phyloP scores from a whole-genome alignment of 2,113 vertebrate species.

The Mustela nigripes region DNA sequence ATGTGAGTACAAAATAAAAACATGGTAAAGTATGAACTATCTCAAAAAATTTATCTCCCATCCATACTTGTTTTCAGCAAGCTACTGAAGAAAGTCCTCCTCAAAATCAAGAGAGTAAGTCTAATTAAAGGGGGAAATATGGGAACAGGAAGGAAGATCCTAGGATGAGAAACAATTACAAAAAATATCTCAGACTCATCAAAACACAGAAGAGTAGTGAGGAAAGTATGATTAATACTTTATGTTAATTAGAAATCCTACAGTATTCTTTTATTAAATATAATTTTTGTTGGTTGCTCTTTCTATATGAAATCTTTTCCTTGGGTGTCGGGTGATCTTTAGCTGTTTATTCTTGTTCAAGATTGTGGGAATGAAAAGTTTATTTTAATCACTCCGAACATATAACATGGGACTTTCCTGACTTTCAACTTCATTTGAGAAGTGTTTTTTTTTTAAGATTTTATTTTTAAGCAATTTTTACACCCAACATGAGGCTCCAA shows the following conservation, averaged over 20 bases:
- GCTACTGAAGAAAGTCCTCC: background rate
- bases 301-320: background rate
- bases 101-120: background rate
- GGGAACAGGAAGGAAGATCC: background rate
- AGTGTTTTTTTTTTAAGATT: background rate
- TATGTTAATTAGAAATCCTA: background rate
- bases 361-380: background rate
- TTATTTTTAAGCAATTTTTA: background rate
- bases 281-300: background rate
- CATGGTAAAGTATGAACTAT: background rate
- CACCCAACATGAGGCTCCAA: background rate
- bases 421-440: background rate
- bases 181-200: background rate
- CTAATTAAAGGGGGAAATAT: background rate
- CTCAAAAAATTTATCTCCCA: background rate
- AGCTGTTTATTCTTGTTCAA: slow-evolving; percentile 24
- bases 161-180: background rate
- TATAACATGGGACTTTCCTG: background rate
- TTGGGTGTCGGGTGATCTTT: background rate
- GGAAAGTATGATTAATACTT: background rate
- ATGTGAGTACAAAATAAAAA: slow-evolving; percentile 28
- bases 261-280: background rate
- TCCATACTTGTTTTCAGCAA: background rate
- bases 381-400: background rate
- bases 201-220: background rate